Evolutionary conservation across 2,888 invertebrate genomes (phyloP), one percentile per base, ranked within the genome.

Genomic region (Protonemura montana): DNA sequence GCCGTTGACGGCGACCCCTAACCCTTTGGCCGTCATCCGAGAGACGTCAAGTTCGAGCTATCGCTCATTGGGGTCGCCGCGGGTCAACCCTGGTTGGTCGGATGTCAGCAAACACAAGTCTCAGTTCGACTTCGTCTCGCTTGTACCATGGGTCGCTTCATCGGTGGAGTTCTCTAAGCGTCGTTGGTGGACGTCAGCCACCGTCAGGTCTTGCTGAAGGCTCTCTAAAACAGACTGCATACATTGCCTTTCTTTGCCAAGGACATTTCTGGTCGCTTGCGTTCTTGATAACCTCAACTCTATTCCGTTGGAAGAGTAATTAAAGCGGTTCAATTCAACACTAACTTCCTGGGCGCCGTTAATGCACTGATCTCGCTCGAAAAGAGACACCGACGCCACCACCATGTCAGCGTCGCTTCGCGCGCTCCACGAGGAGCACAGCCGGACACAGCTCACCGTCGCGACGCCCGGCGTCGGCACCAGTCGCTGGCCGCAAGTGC

Each of bases 371-470:
- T 10, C 5, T 35, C 35, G 35, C 35, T 13, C 59, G 59, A 2
- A 59, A 59, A 3, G 59, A 16, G 59, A 59, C 2, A 21, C 6
- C 59, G 16, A 21, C 21, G 59, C 13, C 13, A 21, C 2, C 28
- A 16, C 26, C n/a, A 83, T 83, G 82, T 83, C 82, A 3, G 35
- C 30, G 41, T 10, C 82, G 3, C 27, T 83, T 2, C 29, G 42
- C 16, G 35, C 82, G 35, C 82, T 83, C 10, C 82, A 83, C 41
- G 82, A 83, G 82, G 82, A 83, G 27, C 82, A 83, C 42, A 83
- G 82, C 42, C 30, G 82, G 35, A 42, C 41, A 1, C 35, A 30
- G n/a, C 42, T 83, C 21, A 83, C 82, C 26, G 26, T 83, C 35
- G 25, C 29, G 35, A 42, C 41, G 21, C 30, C 29, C n/a, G 30